phyloP scores from a whole-genome alignment of 2,888 invertebrate genomes.

The Drosophila mimetica region DNA sequence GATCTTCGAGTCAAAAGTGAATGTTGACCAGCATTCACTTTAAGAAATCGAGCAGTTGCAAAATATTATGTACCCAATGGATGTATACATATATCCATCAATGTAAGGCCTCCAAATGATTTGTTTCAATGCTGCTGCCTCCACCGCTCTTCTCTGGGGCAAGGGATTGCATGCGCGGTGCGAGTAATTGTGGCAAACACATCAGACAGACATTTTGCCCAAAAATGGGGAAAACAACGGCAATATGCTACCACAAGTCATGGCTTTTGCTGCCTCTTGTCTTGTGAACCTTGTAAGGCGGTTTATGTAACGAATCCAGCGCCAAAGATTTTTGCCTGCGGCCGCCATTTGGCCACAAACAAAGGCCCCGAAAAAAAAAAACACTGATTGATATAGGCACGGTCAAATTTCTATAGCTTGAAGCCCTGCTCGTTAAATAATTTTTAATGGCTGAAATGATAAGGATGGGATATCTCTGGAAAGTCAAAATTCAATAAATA shows the following conservation, averaged over 20 bases:
- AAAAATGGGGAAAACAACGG: constrained; percentile 48
- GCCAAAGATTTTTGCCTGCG: constrained; percentile 23
- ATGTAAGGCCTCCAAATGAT: constrained; percentile 46
- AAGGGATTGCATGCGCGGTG: constrained; percentile 42
- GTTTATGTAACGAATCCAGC: constrained; percentile 51
- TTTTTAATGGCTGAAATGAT: background rate
- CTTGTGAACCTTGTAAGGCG: constrained; percentile 52
- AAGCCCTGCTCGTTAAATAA: background rate
- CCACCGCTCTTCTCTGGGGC: constrained; percentile 19
- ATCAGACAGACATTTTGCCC: constrained; percentile 53
- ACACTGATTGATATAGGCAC: constrained; percentile 31
- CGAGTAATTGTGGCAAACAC: constrained; percentile 64
- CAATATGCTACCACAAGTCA: constrained; percentile 57
- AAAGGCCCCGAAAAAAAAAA: constrained; percentile 8
- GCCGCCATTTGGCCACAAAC: constrained; percentile 33
- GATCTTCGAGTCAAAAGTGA: constrained; percentile 61
- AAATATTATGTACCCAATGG: constrained; percentile 33
- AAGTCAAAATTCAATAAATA: background rate
- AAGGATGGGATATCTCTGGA: background rate
- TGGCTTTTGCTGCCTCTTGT: constrained; percentile 49
- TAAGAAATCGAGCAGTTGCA: constrained; percentile 60
- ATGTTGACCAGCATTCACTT: constrained; percentile 70
- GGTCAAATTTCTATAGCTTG: constrained; percentile 11
- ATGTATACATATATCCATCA: constrained; percentile 50
- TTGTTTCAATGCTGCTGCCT: constrained; percentile 44